phyloP scores from a whole-genome alignment of 2,888 invertebrate species.

The Lucinisca nassula region DNA sequence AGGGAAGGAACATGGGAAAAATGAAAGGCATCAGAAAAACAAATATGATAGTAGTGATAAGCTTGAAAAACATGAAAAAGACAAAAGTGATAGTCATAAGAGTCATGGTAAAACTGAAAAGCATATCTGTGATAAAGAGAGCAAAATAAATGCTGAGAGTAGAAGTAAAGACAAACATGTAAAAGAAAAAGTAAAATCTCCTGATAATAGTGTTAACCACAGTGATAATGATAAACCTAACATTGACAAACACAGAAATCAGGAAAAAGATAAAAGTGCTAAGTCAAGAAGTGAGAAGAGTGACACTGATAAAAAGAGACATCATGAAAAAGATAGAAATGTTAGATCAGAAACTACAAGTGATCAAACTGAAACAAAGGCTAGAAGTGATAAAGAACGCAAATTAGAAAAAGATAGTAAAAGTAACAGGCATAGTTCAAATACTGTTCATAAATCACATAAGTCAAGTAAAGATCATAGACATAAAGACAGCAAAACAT shows the following conservation, averaged over 20 bases:
- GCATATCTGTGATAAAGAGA: not conserved
- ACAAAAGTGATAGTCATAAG: not conserved
- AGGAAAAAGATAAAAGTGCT: not conserved
- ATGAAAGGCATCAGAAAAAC: not conserved
- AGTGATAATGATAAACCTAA: not conserved
- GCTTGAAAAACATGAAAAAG: not conserved
- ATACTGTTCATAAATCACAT: not conserved
- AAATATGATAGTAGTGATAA: not conserved
- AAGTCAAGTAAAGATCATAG: not conserved
- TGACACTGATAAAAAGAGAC: not conserved
- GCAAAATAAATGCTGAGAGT: not conserved
- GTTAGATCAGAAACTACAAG: not conserved
- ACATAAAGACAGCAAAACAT: constrained; percentile 3
- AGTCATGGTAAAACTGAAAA: not conserved
- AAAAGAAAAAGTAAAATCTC: not conserved
- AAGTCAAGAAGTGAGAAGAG: not conserved
- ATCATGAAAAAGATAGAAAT: not conserved
- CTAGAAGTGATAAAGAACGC: constrained; percentile 8
- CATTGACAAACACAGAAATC: not conserved
- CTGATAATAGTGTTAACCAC: not conserved
- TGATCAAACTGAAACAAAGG: not conserved
- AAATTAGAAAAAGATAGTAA: constrained; percentile 10
- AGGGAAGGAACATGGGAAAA: not conserved
- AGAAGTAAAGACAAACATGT: not conserved
- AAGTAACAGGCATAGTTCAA: not conserved